phyloP scores from a whole-genome alignment of 2,113 vertebrate genomes.

The Gymnocephalus cernua region DNA sequence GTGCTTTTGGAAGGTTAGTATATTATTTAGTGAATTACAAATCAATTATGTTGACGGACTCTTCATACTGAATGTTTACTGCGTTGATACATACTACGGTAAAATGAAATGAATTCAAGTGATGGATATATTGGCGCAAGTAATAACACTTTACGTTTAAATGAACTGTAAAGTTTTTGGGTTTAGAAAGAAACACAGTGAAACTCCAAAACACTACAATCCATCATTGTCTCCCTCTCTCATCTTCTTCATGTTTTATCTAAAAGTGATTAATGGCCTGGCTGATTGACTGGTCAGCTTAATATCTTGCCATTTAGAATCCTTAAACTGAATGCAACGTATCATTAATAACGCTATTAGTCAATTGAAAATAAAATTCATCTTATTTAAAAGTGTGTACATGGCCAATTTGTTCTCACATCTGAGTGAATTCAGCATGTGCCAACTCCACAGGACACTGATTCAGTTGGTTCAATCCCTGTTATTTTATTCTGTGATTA shows the following conservation, averaged over 20 bases:
- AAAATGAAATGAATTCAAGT: neutral
- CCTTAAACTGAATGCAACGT: neutral
- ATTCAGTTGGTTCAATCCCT: neutral
- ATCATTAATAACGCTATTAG: conserved; percentile 35
- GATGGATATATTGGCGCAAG: neutral
- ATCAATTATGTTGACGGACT: neutral
- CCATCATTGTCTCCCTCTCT: conserved; percentile 11
- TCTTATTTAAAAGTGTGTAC: neutral
- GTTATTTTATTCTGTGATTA: neutral
- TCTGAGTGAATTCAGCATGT: neutral
- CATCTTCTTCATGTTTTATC: conserved; percentile 10
- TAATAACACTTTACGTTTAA: neutral
- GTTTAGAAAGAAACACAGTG: neutral
- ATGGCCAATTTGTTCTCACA: neutral
- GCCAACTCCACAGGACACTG: neutral
- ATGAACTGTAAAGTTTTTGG: neutral
- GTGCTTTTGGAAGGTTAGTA: neutral
- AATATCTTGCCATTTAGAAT: conserved; percentile 9
- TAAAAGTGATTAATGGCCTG: conserved; percentile 28
- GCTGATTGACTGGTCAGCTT: conserved; percentile 29
- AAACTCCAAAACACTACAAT: neutral
- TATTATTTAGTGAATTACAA: neutral
- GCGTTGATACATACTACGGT: neutral
- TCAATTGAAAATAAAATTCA: neutral
- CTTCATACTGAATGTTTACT: neutral